A percentile compares a stretch with the other conserved stretches of the same genome.
phyloP scores from a whole-genome alignment of 2,888 invertebrate genomes.

The Andrena camellia region DNA sequence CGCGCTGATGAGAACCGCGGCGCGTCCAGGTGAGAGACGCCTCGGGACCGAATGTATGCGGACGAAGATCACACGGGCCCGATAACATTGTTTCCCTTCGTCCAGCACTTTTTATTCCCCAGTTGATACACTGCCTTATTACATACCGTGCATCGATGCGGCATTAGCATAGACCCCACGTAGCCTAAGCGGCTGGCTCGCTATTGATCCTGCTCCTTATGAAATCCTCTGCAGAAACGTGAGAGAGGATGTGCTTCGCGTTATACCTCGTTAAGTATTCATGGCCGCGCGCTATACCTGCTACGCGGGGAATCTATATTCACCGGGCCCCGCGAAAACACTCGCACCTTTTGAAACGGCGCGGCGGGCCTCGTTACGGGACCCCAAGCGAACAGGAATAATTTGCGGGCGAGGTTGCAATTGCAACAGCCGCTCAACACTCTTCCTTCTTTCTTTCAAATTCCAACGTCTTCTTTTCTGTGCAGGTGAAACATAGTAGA shows the following conservation, averaged over 20 bases:
- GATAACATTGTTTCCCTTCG: slow-evolving; percentile 81
- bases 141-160: slow-evolving; percentile 55
- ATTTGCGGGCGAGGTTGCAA: slow-evolving; percentile 43
- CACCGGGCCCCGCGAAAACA: slow-evolving; percentile 28
- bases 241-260: slow-evolving; percentile 33
- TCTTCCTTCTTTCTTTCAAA: slow-evolving; percentile 5
- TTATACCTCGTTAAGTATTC: slow-evolving; percentile 58
- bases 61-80: slow-evolving; percentile 70
- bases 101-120: slow-evolving; percentile 73
- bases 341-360: slow-evolving; percentile 11
- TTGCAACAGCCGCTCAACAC: slow-evolving; percentile 15
- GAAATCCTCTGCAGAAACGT: slow-evolving; percentile 45
- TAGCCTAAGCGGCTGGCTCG: slow-evolving; percentile 29
- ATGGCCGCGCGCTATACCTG: slow-evolving; percentile 11
- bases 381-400: slow-evolving; percentile 14
- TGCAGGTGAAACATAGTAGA: not conserved
- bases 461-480: not conserved
- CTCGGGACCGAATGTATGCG: slow-evolving; percentile 59
- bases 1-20: slow-evolving; percentile 68
- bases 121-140: slow-evolving; percentile 67
- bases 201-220: slow-evolving; percentile 54
- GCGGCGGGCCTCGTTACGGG: slow-evolving; percentile 13
- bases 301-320: slow-evolving; percentile 26
- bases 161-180: slow-evolving; percentile 66
- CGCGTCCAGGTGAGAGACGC: slow-evolving; percentile 74